These are phyloP conservation scores for Clytia hemisphaerica DNA, from an alignment of 30 jellyfish, hydroid and myxozoan species.

Conservation along the genomic window DNA sequence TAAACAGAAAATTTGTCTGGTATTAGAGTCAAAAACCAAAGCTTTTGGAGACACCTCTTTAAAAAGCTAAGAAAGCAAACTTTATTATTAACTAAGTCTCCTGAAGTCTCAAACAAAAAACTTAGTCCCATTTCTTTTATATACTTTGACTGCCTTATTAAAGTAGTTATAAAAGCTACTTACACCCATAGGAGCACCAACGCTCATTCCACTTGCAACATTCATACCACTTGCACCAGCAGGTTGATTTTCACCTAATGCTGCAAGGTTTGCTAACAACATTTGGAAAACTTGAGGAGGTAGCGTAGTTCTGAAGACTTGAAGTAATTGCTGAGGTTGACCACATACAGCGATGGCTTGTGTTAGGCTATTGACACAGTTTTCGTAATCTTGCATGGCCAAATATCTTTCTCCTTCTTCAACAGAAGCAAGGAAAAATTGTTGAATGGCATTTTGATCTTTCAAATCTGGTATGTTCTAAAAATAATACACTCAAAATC, in stretches of 20 bases:
- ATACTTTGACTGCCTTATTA: too few species aligned
- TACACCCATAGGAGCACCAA: too few species aligned
- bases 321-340: conserved; percentile 94
- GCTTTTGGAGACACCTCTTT: too few species aligned
- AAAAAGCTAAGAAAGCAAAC: too few species aligned
- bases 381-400: conserved; percentile 69
- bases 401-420: conserved; percentile 75
- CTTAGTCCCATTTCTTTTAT: too few species aligned
- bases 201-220: too few species aligned
- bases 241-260: conserved; percentile 47
- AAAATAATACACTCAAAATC: too few species aligned
- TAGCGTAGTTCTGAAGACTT: conserved; percentile 83
- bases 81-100: too few species aligned
- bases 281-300: conserved; percentile 96
- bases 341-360: conserved; percentile 98
- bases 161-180: too few species aligned
- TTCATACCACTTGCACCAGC: background rate
- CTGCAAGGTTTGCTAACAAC: conserved; percentile 70
- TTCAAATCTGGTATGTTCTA: conserved; percentile 68
- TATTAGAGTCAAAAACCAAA: too few species aligned
- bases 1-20: too few species aligned
- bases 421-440: conserved; percentile 83
- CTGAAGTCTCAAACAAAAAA: too few species aligned
- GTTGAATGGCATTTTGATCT: conserved; percentile 97
- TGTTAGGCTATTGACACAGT: conserved; percentile 85